These are phyloP conservation scores for Temnothorax curvispinosus DNA, from an alignment of 1,140 invertebrate genomes.

Conservation along the genomic window DNA sequence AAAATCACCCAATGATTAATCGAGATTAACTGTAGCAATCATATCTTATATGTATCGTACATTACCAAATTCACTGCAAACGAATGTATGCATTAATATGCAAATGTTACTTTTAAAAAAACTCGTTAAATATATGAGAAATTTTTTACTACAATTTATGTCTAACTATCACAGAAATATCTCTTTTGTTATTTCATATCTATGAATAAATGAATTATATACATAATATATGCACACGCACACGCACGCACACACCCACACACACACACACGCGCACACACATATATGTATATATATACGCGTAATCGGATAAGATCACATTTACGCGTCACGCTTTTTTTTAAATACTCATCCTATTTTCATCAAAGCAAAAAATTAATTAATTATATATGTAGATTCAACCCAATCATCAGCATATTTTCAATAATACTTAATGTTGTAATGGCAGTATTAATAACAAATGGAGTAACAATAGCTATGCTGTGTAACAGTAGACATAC, in stretches of 20 bases:
- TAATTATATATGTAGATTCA: conserved; percentile 58
- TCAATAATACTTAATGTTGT: conserved; percentile 71
- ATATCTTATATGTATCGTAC: conserved; percentile 4
- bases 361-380: conserved; percentile 64
- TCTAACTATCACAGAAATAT: conserved; percentile 83
- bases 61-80: conserved; percentile 53
- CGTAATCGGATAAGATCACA: conserved; percentile 58
- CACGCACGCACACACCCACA: background rate
- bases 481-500: conserved; percentile 69
- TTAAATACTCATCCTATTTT: conserved; percentile 34
- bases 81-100: conserved; percentile 63
- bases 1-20: conserved; percentile 46
- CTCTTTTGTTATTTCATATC: conserved; percentile 71
- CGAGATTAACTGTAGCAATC: conserved; percentile 28
- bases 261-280: background rate
- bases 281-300: no score
- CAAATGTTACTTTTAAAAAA: conserved; percentile 69
- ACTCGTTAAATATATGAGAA: conserved; percentile 65
- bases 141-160: conserved; percentile 68
- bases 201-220: conserved; percentile 63
- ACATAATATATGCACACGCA: conserved; percentile 10
- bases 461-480: conserved; percentile 77
- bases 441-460: conserved; percentile 82
- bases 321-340: conserved; percentile 54
- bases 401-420: conserved; percentile 63